These are phyloP conservation scores for Chaitophorus viminalis DNA, from an alignment of 2,888 invertebrate species.

Conservation along the genomic window DNA sequence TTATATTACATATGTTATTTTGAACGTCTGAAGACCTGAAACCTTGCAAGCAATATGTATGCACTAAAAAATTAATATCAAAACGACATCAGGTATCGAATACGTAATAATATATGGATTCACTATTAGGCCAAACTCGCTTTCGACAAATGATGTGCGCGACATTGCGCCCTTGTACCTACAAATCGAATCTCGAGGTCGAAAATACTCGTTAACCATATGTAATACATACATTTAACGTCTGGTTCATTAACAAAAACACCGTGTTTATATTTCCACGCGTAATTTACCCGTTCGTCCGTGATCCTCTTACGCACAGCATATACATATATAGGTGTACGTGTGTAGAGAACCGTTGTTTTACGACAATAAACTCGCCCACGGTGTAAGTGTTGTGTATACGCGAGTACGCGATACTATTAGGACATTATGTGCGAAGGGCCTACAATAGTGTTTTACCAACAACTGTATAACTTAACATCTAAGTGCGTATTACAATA, in stretches of 20 bases:
- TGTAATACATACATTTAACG: not conserved
- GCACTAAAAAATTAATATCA: not conserved
- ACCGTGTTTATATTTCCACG: not conserved
- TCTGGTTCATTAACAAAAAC: slow-evolving; percentile 31
- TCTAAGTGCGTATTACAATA: not conserved
- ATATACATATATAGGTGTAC: too few relatives aligned
- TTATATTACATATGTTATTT: too few relatives aligned
- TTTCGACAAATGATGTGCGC: not conserved
- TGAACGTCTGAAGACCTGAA: too few relatives aligned
- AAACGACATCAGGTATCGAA: not conserved
- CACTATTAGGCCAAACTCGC: not conserved
- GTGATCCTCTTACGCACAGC: too few relatives aligned
- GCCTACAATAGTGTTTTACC: too few relatives aligned
- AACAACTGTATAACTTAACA: too few relatives aligned
- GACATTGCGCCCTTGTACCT: not conserved
- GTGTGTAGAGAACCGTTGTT: not conserved
- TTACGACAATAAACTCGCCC: slow-evolving; percentile 11
- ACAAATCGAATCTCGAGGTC: slow-evolving; percentile 18
- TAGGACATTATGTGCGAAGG: too few relatives aligned
- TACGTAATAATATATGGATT: not conserved
- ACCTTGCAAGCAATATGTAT: too few relatives aligned
- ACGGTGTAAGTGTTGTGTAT: too few relatives aligned
- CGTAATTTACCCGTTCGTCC: slow-evolving; percentile 18
- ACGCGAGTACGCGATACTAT: too few relatives aligned
- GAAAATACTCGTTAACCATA: slow-evolving; percentile 18